phyloP scores from a whole-genome alignment of 2,797 vertebrate genomes.

The Enteromius thamalakanensis region DNA sequence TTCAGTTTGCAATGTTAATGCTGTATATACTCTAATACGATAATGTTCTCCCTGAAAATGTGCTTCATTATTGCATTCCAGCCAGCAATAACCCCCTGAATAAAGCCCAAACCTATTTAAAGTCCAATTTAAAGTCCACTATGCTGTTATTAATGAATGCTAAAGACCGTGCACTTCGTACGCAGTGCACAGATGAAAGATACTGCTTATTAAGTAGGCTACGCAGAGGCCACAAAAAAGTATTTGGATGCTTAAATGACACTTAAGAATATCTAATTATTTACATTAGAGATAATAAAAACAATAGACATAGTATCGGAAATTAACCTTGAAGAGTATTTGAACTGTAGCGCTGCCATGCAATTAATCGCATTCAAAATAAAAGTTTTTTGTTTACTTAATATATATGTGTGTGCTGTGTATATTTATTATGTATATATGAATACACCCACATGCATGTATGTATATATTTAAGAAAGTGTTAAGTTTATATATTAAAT shows the following conservation, averaged over 20 bases:
- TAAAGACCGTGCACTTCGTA: not conserved
- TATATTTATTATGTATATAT: too few species aligned
- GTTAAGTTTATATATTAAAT: too few species aligned
- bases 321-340: not conserved
- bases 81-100: conserved; percentile 81
- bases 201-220: not conserved
- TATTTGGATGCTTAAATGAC: not conserved
- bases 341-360: too few species aligned
- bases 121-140: conserved; percentile 58
- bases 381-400: too few species aligned
- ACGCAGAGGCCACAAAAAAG: not conserved
- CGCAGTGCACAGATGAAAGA: not conserved
- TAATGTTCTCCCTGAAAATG: conserved; percentile 65
- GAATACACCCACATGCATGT: too few species aligned
- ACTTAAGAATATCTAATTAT: conserved; percentile 4
- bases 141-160: conserved; percentile 30
- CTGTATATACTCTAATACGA: conserved; percentile 51
- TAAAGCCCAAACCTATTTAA: conserved; percentile 66
- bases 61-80: conserved; percentile 66
- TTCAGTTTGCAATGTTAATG: conserved; percentile 25
- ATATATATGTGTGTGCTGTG: too few species aligned
- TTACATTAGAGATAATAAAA: not conserved
- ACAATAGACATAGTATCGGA: not conserved
- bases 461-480: too few species aligned
- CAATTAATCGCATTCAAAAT: too few species aligned